Percentiles rank a stretch among this genome's conserved stretches.
Conservation (phyloP, 64 coral and sea anemone genomes). For the Trachythela sp. region DNA sequence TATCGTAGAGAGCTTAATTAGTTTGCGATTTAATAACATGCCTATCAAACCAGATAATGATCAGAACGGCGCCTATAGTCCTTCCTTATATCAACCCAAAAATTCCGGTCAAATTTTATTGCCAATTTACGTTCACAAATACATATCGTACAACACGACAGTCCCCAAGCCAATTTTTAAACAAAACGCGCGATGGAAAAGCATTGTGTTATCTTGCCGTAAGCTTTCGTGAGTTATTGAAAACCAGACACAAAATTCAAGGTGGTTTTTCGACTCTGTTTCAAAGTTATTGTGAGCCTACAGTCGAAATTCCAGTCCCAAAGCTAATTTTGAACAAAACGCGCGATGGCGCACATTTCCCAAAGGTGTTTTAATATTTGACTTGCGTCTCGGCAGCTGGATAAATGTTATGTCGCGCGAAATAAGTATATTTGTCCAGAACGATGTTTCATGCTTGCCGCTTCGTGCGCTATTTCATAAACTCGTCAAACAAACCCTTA, state of each 20-base stretch:
- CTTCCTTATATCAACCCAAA: not conserved
- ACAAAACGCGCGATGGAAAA: not conserved
- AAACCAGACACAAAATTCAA: not conserved
- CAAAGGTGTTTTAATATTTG: not conserved
- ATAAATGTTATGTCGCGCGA: not conserved
- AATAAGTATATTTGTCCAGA: not conserved
- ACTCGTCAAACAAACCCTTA: not conserved
- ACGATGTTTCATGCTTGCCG: not conserved
- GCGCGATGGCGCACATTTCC: not conserved
- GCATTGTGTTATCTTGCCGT: not conserved
- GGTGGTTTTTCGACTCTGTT: too few species aligned
- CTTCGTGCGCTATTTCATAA: not conserved
- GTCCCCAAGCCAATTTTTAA: not conserved
- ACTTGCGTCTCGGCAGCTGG: not conserved
- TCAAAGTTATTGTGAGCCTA: too few species aligned
- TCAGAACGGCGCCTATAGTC: not conserved
- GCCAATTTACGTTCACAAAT: not conserved
- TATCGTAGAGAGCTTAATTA: constrained; percentile 20
- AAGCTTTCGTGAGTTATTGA: not conserved
- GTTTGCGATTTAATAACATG: constrained; percentile 22
- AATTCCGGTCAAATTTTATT: constrained; percentile 11
- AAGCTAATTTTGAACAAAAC: not conserved
- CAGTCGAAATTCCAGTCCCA: too few species aligned
- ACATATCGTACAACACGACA: not conserved
- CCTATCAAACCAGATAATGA: constrained; percentile 4